Evolutionary conservation across 2,888 invertebrate genomes (phyloP), one percentile per base, ranked within the genome.

Genomic region (Therioaphis trifolii): DNA sequence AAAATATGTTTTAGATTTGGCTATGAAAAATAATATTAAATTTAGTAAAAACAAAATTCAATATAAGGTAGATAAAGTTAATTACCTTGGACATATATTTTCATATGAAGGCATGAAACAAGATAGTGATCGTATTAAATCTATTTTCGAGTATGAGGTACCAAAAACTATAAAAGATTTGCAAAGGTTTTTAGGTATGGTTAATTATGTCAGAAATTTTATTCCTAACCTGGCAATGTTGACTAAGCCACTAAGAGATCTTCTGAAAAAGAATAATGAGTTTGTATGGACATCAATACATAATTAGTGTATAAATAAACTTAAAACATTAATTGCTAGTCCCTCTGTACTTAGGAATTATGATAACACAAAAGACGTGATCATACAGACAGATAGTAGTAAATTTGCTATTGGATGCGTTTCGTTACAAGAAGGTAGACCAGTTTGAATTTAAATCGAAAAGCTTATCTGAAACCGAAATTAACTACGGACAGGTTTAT

Each of bases 1-100:
- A 24, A 87, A 87, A 84, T 86, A 87, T 75, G 77, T 87, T 24
- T 69, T 87, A 27, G 76, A 87, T 61, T 58, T 58, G 24, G 61
- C 61, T 15, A 63, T 29, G 35, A n/a, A 79, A 55, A 82, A 61
- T 43, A 84, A 84, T 63, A 49, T 86, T 15, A 85, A 85, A 82
- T 86, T 87, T 52, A 86, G 87, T 84, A 69, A 72, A 79, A 85
- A 86, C 27, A 87, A 87, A 71, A n/a, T 72, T 12, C 55, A 84
- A 29, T 84, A 52, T 46, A 55, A 21, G 35, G 21, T 61, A 5
- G 21, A n/a, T n/a, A n/a, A n/a, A n/a, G n/a, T n/a, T n/a, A n/a
- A n/a, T n/a, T n/a, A n/a, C n/a, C n/a, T n/a, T n/a, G 63, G 49
- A 21, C 63, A 84, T 35, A 58, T 35, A 15, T 63, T 80, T 21